Evolutionary conservation across 2,888 invertebrate species (phyloP).

Genomic region (Cerceris ruficornis): DNA sequence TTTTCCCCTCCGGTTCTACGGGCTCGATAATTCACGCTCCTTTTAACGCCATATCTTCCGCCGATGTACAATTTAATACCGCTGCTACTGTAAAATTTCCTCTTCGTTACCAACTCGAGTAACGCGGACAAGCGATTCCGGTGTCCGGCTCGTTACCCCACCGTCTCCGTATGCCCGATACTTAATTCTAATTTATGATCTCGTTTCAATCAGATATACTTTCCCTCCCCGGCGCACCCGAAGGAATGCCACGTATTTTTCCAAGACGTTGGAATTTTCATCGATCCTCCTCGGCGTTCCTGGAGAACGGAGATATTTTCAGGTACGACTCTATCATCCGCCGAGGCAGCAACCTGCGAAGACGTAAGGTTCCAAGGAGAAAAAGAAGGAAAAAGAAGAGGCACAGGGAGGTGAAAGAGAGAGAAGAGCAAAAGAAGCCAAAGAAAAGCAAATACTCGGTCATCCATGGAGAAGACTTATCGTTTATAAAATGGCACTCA

Average conservation of each 20-base stretch:
- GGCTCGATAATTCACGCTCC: constrained; percentile 6
- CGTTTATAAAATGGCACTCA: constrained; percentile 53
- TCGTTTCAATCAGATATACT: no score
- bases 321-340: no score
- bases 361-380: no score
- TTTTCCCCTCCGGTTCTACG: constrained; percentile 1
- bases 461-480: constrained; percentile 46
- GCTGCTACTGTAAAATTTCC: constrained; percentile 1
- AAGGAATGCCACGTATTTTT: no score
- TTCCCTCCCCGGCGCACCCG: no score
- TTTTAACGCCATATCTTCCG: constrained; percentile 12
- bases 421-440: constrained; percentile 6
- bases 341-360: no score
- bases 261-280: no score
- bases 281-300: no score
- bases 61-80: constrained; percentile 25
- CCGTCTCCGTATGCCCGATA: no score
- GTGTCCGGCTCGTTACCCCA: no score
- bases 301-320: no score
- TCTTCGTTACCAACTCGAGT: neutral
- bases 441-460: constrained; percentile 52
- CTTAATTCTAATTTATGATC: no score
- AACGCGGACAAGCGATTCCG: neutral
- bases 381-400: neutral
- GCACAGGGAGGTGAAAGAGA: constrained; percentile 6